Base-by-base conservation (phyloP, 2,113 vertebrate genomes). In the Hemiprocne comata region DNA sequence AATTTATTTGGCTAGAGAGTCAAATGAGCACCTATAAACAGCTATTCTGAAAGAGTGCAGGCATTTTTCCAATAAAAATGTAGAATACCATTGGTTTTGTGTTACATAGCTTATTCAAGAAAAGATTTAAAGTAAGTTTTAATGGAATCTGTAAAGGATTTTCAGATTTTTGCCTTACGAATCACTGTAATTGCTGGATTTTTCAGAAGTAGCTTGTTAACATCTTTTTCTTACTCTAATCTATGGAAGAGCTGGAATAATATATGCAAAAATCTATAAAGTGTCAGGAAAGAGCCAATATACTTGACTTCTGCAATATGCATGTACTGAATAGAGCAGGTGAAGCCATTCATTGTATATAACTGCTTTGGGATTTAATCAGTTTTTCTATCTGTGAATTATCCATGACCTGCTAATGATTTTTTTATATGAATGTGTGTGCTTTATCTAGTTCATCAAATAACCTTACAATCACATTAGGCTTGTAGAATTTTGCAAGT, bases 391-490 rank as follows among this genome's bases (percentile, higher is more conserved):
- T 40, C 38, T 25, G 26, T 95, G 90, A 91, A 85, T 95, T 95
- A 91, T 94, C 90, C 67, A 71, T 88, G 82, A 91, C 72, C 91
- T n/a, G 33, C 53, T 91, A 80, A 95, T 90, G 67, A 91, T 93
- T 95, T 91, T 96, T 95, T 90, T 61, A 88, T 87, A 77, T n/a
- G 42, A 93, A 75, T 46, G 2, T 38, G 24, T 84, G 57, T 87
- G 26, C 42, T 93, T 91, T 80, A 84, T 36, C 51, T 80, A 74
- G 82, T 88, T 92, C 87, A 86, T 91, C 79, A 88, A 95, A 90
- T 91, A 83, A 40, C 57, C 87, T 77, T 90, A 77, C 64, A 74
- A 50, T 69, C 57, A n/a, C 75, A 50, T 88, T 84, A 83, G n/a
- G 60, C 69, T 67, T 74, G 61, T 85, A 87, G 89, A 82, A 65